Percentiles rank a stretch among this genome's conserved stretches.
These are phyloP conservation scores for Scaptodrosophila lebanonensis DNA, from an alignment of 1,140 invertebrate genomes.

Conservation along the genomic window DNA sequence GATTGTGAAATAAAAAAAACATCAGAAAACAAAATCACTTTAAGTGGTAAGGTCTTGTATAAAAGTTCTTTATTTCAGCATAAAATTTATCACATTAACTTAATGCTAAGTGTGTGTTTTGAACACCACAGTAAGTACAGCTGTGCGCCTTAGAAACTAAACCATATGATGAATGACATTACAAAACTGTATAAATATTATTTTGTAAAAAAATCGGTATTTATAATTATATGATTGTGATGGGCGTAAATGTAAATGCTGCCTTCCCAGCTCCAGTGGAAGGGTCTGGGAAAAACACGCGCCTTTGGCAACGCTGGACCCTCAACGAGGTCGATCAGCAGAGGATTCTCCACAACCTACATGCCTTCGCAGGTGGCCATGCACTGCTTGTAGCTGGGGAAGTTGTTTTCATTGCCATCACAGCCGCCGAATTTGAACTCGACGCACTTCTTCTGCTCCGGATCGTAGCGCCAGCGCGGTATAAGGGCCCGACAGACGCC, in stretches of 20 bases:
- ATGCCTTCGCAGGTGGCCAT: slow-evolving; percentile 78
- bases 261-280: slow-evolving; percentile 52
- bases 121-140: no score
- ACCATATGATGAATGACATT: no score
- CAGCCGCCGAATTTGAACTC: slow-evolving; percentile 84
- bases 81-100: no score
- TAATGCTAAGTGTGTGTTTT: no score
- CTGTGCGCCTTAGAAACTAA: no score
- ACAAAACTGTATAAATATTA: no score
- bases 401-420: slow-evolving; percentile 83
- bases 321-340: slow-evolving; percentile 26
- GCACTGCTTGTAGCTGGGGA: slow-evolving; percentile 79
- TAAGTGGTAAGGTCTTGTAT: no score
- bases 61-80: no score
- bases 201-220: no score
- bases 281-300: slow-evolving; percentile 38
- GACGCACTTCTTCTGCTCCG: slow-evolving; percentile 78
- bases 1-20: no score
- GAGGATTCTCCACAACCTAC: slow-evolving; percentile 27
- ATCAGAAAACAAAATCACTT: no score
- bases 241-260: slow-evolving; percentile 40
- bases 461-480: slow-evolving; percentile 79
- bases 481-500: slow-evolving; percentile 81
- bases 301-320: slow-evolving; percentile 62
- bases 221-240: no score